These are phyloP conservation scores for Sminthurinus signatus DNA, from an alignment of 1,140 invertebrate genomes.

Conservation along the genomic window DNA sequence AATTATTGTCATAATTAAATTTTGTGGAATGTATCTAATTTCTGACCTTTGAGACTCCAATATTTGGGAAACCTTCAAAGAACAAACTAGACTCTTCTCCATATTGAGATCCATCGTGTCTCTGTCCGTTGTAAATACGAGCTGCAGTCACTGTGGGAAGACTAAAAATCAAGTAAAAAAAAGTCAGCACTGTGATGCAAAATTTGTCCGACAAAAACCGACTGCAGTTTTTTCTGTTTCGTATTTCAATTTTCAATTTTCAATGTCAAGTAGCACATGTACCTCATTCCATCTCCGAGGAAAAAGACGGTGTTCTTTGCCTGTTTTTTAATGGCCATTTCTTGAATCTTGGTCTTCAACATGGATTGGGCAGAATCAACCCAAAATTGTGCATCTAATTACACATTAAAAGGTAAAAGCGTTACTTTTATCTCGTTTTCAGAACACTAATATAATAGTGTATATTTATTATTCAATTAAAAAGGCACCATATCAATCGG, in stretches of 20 bases:
- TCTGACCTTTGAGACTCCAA: slow-evolving; percentile 56
- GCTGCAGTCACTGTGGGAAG: slow-evolving; percentile 49
- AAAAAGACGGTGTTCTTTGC: slow-evolving; percentile 69
- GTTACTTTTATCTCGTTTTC: no score
- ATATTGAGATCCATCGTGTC: slow-evolving; percentile 42
- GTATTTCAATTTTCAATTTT: no score
- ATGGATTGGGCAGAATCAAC: background rate
- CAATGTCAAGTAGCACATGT: no score
- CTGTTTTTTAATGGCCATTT: slow-evolving; percentile 4
- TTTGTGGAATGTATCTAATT: background rate
- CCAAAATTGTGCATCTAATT: slow-evolving; percentile 19
- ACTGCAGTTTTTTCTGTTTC: no score
- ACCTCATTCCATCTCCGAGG: slow-evolving; percentile 71
- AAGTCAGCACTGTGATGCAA: no score
- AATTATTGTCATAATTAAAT: no score
- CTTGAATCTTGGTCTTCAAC: background rate
- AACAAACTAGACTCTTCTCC: slow-evolving; percentile 60
- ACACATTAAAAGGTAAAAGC: no score
- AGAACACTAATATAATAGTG: no score
- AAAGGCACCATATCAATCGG: no score
- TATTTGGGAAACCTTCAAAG: slow-evolving; percentile 70
- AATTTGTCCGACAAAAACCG: no score
- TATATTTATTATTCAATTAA: no score
- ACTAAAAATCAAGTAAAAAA: no score
- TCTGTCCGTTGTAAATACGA: slow-evolving; percentile 52